phyloP scores from a whole-genome alignment of 2,888 invertebrate species.

The Drosophila barbarae region DNA sequence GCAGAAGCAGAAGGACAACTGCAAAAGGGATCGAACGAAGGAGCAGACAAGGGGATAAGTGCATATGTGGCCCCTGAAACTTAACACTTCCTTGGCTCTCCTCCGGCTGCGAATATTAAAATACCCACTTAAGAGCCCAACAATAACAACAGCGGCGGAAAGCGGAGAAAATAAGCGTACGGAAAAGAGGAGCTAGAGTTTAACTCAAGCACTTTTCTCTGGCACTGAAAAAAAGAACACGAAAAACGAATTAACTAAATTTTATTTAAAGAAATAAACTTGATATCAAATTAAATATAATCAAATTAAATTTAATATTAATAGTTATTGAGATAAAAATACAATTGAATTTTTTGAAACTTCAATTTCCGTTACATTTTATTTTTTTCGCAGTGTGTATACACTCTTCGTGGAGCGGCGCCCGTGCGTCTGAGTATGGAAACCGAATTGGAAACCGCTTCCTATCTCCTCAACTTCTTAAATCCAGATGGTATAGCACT shows the following conservation, averaged over 20 bases:
- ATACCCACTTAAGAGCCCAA: constrained; percentile 63
- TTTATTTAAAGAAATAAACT: neutral
- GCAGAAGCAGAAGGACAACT: neutral
- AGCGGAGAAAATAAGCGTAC: constrained; percentile 13
- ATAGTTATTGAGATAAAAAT: too few species aligned
- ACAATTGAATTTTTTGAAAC: neutral
- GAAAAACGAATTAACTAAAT: neutral
- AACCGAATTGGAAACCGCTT: constrained; percentile 13
- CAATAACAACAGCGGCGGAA: constrained; percentile 48
- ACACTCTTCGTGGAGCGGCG: constrained; percentile 20
- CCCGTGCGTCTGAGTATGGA: constrained; percentile 27
- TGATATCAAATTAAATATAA: neutral
- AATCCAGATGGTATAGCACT: constrained; percentile 29
- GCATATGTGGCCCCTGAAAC: constrained; percentile 57
- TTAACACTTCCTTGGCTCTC: constrained; percentile 59
- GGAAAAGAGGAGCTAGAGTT: constrained; percentile 27
- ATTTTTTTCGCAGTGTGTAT: constrained; percentile 6
- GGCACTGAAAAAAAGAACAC: neutral
- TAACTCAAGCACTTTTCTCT: constrained; percentile 26
- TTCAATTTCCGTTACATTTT: neutral
- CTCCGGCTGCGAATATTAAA: constrained; percentile 68
- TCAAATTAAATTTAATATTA: neutral
- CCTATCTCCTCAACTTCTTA: constrained; percentile 8
- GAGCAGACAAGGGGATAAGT: constrained; percentile 22
- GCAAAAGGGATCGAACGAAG: constrained; percentile 9